Conservation (phyloP, 2,888 invertebrate species). For the Myopa testacea region DNA sequence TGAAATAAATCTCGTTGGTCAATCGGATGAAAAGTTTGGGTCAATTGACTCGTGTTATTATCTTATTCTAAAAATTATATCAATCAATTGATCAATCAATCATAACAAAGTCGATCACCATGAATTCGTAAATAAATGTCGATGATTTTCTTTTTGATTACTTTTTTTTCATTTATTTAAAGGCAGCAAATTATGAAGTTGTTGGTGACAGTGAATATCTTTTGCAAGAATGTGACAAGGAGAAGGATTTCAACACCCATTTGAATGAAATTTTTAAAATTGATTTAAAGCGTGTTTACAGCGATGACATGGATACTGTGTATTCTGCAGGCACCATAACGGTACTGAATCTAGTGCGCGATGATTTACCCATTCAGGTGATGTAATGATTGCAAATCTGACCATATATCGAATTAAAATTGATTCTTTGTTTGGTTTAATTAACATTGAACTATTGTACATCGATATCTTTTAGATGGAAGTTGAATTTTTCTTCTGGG, state of each 20-base stretch:
- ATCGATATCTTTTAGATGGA: slow-evolving; percentile 24
- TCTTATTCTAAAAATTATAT: too few species aligned
- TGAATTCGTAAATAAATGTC: too few species aligned
- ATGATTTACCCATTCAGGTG: slow-evolving; percentile 38
- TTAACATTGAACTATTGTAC: neutral
- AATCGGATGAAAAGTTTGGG: too few species aligned
- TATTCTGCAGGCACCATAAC: slow-evolving; percentile 43
- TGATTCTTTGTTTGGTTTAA: neutral
- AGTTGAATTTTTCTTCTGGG: slow-evolving; percentile 39
- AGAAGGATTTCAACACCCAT: slow-evolving; percentile 34
- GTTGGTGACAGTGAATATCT: slow-evolving; percentile 39
- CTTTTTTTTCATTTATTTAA: neutral
- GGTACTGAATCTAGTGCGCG: slow-evolving; percentile 23
- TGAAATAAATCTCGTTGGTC: too few species aligned
- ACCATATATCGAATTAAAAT: neutral
- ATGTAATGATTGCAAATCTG: neutral
- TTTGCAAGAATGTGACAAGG: slow-evolving; percentile 34
- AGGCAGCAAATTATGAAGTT: slow-evolving; percentile 42
- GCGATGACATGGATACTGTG: slow-evolving; percentile 45
- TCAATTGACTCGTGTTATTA: too few species aligned
- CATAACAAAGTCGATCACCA: neutral
- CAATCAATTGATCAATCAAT: too few species aligned
- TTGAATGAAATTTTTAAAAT: slow-evolving; percentile 33
- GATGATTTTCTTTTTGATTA: neutral
- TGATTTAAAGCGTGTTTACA: slow-evolving; percentile 36